Base-by-base conservation (phyloP, 2,888 invertebrate species). In the Lydus trimaculatus region DNA sequence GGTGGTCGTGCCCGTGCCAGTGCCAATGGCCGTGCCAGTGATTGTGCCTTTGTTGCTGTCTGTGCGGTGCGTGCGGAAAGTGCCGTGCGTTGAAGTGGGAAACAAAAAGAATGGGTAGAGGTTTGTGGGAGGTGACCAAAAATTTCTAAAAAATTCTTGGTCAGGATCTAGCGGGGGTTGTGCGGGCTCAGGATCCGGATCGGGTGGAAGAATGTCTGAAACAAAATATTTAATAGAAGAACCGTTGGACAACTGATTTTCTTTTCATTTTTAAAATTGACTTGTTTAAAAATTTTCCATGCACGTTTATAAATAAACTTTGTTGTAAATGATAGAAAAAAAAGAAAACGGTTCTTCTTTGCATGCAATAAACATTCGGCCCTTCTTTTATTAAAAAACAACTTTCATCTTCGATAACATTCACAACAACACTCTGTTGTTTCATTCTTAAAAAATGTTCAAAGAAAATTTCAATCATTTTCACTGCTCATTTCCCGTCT, bases 71-170 rank as follows among this genome's bases (percentile, higher is more conserved):
- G 81, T 82, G 82, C 82, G 81, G 81, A 82, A 82, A 80, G 84
- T 84, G 83, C 78, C 80, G 83, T 80, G 82, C 81, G 87, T 84
- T 78, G 82, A 79, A 62, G 86, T 87, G 78, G 90, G 89, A 83
- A 89, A 89, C 78, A 90, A 86, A 86, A 90, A 89, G 84, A 89
- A 89, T 74, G 90, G 90, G 80, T 86, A 87, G 80, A 85, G 85
- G 83, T 87, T 86, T 80, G 87, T 86, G 78, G 87, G 86, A 75
- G 87, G 86, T 80, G 86, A 87, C 85, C 87, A 87, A 83, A 87
- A 85, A 81, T 87, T 87, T 85, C 87, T 86, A 86, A 88, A 87
- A 87, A 84, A 85, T 81, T 85, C 85, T 85, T 80, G 87, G 85
- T 84, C 87, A 82, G 86, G 86, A 82, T 86, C 85, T 84, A 85